These are phyloP conservation scores for Cyclargus thomasi DNA, from an alignment of 1,140 invertebrate genomes.

Conservation along the genomic window DNA sequence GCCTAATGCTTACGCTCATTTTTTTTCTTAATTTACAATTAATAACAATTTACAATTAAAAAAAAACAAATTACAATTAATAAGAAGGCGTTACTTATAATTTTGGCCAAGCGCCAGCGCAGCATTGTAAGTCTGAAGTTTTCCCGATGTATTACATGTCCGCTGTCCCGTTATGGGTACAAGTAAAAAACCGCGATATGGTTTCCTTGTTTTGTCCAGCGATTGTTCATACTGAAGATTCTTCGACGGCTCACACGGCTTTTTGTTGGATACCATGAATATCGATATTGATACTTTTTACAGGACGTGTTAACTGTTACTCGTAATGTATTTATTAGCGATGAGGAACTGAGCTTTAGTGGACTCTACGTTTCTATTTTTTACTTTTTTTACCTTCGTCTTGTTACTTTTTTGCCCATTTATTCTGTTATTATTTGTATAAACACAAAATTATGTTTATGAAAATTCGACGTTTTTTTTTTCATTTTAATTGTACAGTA, in stretches of 20 bases:
- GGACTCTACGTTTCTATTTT: not conserved
- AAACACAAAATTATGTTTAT: too few relatives aligned
- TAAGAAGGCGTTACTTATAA: too few relatives aligned
- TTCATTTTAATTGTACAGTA: too few relatives aligned
- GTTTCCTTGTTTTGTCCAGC: constrained; percentile 15
- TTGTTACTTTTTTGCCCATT: too few relatives aligned
- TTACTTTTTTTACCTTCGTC: not conserved
- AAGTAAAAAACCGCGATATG: not conserved
- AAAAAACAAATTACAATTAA: too few relatives aligned
- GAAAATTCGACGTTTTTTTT: too few relatives aligned
- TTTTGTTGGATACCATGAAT: not conserved
- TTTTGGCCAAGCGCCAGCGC: too few relatives aligned
- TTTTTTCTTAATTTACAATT: too few relatives aligned
- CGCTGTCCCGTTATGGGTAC: constrained; percentile 10
- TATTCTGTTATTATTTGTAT: too few relatives aligned
- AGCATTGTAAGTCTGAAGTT: not conserved
- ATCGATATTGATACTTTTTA: not conserved
- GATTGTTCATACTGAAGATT: constrained; percentile 12
- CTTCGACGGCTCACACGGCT: constrained; percentile 6
- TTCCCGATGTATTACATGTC: constrained; percentile 27
- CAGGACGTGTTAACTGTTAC: not conserved
- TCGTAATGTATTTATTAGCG: not conserved
- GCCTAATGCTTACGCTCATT: too few relatives aligned
- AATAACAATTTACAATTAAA: too few relatives aligned
- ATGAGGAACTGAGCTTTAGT: not conserved